A percentile compares a stretch with the other conserved stretches of the same genome.
Conservation (phyloP, 1,140 invertebrate species). For the Polypedilum pembai region DNA sequence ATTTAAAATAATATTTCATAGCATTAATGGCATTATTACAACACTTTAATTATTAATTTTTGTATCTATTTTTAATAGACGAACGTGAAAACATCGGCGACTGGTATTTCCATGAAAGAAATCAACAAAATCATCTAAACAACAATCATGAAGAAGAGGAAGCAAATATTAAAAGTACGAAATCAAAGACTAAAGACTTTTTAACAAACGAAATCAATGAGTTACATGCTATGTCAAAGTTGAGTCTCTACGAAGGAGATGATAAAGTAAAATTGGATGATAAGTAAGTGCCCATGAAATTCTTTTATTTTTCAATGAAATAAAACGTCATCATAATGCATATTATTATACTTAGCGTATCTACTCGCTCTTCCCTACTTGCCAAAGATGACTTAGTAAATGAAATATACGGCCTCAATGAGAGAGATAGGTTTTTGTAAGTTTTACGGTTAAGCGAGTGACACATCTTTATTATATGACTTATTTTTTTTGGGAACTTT, state of each 20-base stretch:
- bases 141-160: neutral
- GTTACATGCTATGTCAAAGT: neutral
- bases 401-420: neutral
- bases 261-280: slow-evolving; percentile 3
- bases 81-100: neutral
- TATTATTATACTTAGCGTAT: neutral
- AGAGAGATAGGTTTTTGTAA: neutral
- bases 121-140: neutral
- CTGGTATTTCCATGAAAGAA: neutral
- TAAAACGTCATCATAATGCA: neutral
- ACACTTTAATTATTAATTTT: neutral
- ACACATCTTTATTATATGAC: neutral
- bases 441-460: neutral
- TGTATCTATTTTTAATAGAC: slow-evolving; percentile 3
- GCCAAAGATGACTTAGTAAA: neutral
- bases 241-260: neutral
- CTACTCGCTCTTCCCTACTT: neutral
- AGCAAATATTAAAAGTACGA: neutral
- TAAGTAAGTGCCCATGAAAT: neutral
- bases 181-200: neutral
- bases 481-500: neutral
- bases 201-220: neutral
- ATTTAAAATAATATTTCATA: neutral
- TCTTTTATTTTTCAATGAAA: neutral
- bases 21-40: neutral